These are phyloP conservation scores for Tolmerus cingulatus DNA, from an alignment of 2,888 invertebrate genomes.

Conservation along the genomic window DNA sequence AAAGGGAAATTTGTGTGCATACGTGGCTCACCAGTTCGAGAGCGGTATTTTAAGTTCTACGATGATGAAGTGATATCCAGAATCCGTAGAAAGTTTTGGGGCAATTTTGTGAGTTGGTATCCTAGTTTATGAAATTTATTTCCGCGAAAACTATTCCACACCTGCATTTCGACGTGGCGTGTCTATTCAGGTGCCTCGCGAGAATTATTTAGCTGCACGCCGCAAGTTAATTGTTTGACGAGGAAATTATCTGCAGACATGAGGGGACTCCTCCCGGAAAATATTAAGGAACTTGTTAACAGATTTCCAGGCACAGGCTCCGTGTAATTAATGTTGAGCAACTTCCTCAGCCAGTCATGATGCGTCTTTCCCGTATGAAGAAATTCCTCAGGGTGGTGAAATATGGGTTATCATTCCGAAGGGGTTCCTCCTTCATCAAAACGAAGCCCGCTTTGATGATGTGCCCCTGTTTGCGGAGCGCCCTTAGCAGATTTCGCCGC, in stretches of 20 bases:
- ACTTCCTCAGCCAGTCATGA: background rate
- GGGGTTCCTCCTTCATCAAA: background rate
- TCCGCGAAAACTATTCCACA: background rate
- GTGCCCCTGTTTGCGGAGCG: background rate
- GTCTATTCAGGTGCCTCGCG: background rate
- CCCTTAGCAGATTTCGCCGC: background rate
- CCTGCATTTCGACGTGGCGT: background rate
- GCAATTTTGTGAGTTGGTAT: background rate
- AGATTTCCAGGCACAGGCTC: background rate
- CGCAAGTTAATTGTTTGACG: background rate
- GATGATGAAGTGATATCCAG: background rate
- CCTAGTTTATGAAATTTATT: background rate
- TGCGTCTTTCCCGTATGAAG: background rate
- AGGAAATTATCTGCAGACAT: background rate
- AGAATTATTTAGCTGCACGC: background rate
- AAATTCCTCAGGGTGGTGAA: background rate
- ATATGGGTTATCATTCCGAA: background rate
- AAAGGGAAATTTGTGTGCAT: background rate
- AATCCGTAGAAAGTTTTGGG: background rate
- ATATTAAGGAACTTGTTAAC: background rate
- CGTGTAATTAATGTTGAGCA: background rate
- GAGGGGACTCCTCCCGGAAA: background rate
- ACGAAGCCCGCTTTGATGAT: background rate
- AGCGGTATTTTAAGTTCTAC: background rate
- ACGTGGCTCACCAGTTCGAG: background rate